phyloP scores from a whole-genome alignment of 2,888 invertebrate species.

The Spilosoma lubricipeda region DNA sequence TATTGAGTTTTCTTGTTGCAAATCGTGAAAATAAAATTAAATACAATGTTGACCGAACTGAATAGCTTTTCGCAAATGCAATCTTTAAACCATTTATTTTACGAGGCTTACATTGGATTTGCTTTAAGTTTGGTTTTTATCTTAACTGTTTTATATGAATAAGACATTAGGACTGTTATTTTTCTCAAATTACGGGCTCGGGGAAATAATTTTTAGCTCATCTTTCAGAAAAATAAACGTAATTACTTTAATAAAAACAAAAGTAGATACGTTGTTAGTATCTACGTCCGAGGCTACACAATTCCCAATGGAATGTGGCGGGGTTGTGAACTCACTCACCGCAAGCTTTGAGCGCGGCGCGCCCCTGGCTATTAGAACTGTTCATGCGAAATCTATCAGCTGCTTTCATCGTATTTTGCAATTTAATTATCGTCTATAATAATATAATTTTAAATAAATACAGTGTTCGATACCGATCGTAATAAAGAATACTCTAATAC shows the following conservation, averaged over 20 bases:
- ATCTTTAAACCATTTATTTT: constrained; percentile 34
- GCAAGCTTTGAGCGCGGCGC: constrained; percentile 37
- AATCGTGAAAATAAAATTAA: constrained; percentile 11
- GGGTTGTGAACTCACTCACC: constrained; percentile 39
- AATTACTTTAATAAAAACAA: constrained; percentile 47
- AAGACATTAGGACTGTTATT: constrained; percentile 27
- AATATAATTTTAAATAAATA: too few relatives aligned
- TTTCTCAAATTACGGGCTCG: constrained; percentile 20
- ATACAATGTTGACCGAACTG: constrained; percentile 13
- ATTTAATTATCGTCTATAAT: constrained; percentile 5
- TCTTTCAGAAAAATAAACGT: constrained; percentile 34
- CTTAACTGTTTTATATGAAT: constrained; percentile 27
- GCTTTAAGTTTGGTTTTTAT: constrained; percentile 25
- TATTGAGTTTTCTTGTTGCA: not conserved
- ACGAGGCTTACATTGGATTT: constrained; percentile 23
- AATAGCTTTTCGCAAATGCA: constrained; percentile 34
- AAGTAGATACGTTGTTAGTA: constrained; percentile 45
- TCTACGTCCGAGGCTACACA: constrained; percentile 28
- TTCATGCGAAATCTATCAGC: constrained; percentile 46
- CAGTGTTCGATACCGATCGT: too few relatives aligned
- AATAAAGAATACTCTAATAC: too few relatives aligned
- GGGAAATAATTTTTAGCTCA: constrained; percentile 36
- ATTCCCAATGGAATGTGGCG: constrained; percentile 40
- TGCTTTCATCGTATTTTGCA: constrained; percentile 37
- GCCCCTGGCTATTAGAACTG: constrained; percentile 31